A percentile compares a stretch with the other conserved stretches of the same genome.
These are phyloP conservation scores for Tautogolabrus adspersus DNA, from an alignment of 2,113 vertebrate genomes.

Conservation along the genomic window DNA sequence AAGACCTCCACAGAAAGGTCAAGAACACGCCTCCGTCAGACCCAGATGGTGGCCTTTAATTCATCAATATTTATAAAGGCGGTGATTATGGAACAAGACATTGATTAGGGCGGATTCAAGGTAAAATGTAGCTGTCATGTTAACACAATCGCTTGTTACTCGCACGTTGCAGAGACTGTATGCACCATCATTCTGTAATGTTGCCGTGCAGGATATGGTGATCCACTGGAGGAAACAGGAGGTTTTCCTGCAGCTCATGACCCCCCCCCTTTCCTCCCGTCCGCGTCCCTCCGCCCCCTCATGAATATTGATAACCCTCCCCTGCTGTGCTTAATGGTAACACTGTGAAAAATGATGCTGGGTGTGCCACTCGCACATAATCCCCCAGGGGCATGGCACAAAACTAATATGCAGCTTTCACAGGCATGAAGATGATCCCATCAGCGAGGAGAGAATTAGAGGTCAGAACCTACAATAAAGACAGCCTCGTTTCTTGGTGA, in stretches of 20 bases:
- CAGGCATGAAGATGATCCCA: slow-evolving; percentile 61
- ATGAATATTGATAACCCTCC: slow-evolving; percentile 82
- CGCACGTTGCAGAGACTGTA: neutral
- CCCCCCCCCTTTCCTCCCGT: slow-evolving; percentile 2
- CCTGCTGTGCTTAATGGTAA: slow-evolving; percentile 79
- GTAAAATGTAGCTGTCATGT: neutral
- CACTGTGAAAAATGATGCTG: slow-evolving; percentile 76
- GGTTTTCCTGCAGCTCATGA: slow-evolving; percentile 26
- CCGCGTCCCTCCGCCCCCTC: slow-evolving; percentile 50
- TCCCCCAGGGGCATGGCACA: slow-evolving; percentile 52
- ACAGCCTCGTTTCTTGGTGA: slow-evolving; percentile 20
- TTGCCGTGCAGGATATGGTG: slow-evolving; percentile 21
- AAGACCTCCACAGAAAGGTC: slow-evolving; percentile 41
- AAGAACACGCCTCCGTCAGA: slow-evolving; percentile 5
- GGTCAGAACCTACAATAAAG: slow-evolving; percentile 33
- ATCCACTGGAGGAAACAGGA: slow-evolving; percentile 51
- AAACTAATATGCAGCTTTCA: slow-evolving; percentile 61
- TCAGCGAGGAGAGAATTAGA: slow-evolving; percentile 43
- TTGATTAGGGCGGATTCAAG: slow-evolving; percentile 27
- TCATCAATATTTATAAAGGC: slow-evolving; percentile 50
- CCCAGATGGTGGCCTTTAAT: slow-evolving; percentile 16
- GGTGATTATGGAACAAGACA: slow-evolving; percentile 20
- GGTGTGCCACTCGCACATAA: slow-evolving; percentile 62
- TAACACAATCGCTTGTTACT: neutral
- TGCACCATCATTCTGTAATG: neutral